Percentiles rank a stretch among this genome's conserved stretches.
Evolutionary conservation across 2,797 vertebrate species (phyloP).

Genomic region (Hydrophis major): DNA sequence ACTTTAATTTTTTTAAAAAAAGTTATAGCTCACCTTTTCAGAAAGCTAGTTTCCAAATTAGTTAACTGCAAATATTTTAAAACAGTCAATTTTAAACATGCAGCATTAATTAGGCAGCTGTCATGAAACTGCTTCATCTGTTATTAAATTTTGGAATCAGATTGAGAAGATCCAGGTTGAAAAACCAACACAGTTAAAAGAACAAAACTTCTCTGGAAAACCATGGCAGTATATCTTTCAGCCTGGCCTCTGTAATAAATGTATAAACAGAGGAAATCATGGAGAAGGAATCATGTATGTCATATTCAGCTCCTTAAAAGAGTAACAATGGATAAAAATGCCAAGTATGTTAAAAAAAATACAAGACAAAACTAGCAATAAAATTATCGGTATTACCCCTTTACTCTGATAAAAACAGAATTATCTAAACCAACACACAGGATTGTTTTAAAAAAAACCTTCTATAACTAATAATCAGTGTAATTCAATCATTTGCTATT

Average conservation of each 20-base stretch:
- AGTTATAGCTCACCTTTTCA: background rate
- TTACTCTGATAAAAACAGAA: background rate
- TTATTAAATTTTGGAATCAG: background rate
- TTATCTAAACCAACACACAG: background rate
- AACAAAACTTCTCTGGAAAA: background rate
- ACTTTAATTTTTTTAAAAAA: background rate
- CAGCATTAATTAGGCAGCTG: background rate
- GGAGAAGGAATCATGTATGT: background rate
- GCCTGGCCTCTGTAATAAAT: background rate
- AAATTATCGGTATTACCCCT: no score
- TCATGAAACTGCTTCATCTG: background rate
- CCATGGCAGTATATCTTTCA: background rate
- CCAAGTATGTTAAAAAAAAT: background rate
- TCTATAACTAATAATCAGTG: background rate
- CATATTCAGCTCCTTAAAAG: background rate
- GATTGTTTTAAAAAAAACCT: background rate
- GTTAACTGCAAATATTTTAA: background rate
- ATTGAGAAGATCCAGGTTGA: background rate
- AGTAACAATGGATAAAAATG: background rate
- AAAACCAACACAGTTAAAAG: background rate
- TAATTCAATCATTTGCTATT: background rate
- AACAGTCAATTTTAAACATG: background rate
- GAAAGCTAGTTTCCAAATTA: background rate
- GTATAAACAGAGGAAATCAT: background rate
- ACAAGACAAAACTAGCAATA: background rate